These are phyloP conservation scores for Conus canariensis DNA, from an alignment of 2,888 invertebrate species.

Conservation along the genomic window DNA sequence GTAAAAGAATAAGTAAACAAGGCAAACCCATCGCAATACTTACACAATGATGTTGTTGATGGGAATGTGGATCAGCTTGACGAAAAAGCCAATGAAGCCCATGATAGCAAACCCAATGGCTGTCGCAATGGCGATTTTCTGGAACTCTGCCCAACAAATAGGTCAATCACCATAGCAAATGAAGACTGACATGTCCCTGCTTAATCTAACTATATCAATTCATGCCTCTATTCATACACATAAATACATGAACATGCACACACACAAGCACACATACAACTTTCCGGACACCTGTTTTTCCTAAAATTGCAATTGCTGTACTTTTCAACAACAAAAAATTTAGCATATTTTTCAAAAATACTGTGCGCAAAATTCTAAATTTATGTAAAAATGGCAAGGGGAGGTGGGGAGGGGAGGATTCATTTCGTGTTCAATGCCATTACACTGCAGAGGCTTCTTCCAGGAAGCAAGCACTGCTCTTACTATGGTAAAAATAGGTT, in stretches of 20 bases:
- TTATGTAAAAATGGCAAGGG: too few relatives aligned
- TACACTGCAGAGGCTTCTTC: too few relatives aligned
- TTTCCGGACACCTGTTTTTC: too few relatives aligned
- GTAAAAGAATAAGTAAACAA: too few relatives aligned
- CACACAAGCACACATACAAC: neutral
- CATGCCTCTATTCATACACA: neutral
- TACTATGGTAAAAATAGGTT: too few relatives aligned
- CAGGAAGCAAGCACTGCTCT: too few relatives aligned
- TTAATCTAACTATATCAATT: neutral
- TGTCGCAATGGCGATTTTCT: slow-evolving; percentile 99
- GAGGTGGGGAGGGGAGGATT: too few relatives aligned
- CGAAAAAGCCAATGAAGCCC: slow-evolving; percentile 99
- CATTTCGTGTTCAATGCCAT: too few relatives aligned
- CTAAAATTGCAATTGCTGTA: too few relatives aligned
- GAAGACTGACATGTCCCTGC: neutral
- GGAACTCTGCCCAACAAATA: slow-evolving; percentile 89
- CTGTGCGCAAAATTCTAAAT: too few relatives aligned
- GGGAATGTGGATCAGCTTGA: slow-evolving; percentile 99
- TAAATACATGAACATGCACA: neutral
- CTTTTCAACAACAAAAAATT: too few relatives aligned
- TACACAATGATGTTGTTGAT: slow-evolving; percentile 85
- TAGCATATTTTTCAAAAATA: too few relatives aligned
- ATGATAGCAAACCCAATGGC: slow-evolving; percentile 99
- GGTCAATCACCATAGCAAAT: neutral
- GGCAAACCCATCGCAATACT: slow-evolving; percentile 52